Evolutionary conservation across 2,113 vertebrate genomes (phyloP).

Genomic region (Vulpes lagopus): DNA sequence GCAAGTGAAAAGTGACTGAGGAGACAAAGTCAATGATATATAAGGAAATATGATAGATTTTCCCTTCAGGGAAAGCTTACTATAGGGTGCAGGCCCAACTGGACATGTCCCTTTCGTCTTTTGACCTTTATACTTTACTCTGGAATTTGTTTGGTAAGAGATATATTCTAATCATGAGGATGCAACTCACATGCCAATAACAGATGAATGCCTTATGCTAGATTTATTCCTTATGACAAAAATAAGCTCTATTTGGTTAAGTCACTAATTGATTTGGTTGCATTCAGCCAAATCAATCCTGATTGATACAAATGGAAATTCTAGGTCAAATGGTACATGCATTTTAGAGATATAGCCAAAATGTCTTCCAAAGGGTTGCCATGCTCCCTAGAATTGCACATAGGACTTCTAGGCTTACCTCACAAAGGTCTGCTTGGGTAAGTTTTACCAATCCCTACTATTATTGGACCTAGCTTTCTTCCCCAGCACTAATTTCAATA

Average conservation of each 20-base stretch:
- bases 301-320: background rate
- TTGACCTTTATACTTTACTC: background rate
- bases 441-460: background rate
- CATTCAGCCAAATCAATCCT: background rate
- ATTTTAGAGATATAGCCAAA: background rate
- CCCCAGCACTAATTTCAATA: background rate
- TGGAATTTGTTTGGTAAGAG: background rate
- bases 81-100: background rate
- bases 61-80: background rate
- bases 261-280: background rate
- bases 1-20: background rate
- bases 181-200: background rate
- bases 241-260: background rate
- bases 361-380: background rate
- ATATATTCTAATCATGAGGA: background rate
- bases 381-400: background rate
- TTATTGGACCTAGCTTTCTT: background rate
- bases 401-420: background rate
- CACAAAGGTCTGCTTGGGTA: background rate
- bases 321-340: background rate
- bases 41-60: background rate
- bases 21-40: background rate
- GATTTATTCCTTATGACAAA: background rate
- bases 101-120: background rate
- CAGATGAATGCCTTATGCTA: background rate